These are phyloP conservation scores for Ylistrum balloti DNA, from an alignment of 1,140 invertebrate species.

Conservation along the genomic window DNA sequence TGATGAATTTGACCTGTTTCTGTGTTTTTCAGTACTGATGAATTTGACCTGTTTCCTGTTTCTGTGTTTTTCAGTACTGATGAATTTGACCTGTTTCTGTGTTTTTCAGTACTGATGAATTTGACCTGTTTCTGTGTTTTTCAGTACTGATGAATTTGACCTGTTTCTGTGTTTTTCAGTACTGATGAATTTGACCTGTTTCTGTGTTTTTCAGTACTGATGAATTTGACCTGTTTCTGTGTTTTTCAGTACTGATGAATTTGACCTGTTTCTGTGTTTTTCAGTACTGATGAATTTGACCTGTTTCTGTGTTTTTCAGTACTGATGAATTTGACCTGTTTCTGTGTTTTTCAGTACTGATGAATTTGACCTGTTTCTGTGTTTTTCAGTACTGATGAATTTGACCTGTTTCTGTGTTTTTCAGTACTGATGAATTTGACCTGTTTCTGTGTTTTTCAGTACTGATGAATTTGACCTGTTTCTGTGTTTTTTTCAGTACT, in stretches of 20 bases:
- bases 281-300: neutral
- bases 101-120: no score
- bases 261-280: no score
- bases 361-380: no score
- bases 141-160: neutral
- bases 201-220: neutral
- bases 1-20: neutral
- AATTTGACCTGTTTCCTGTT: conserved; percentile 46
- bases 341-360: neutral
- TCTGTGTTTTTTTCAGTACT: neutral
- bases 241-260: no score
- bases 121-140: no score
- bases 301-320: no score
- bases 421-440: neutral
- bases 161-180: no score
- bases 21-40: conserved; percentile 10
- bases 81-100: conserved; percentile 80
- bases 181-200: no score
- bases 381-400: no score
- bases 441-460: neutral
- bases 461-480: neutral
- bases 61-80: conserved; percentile 73
- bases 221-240: no score
- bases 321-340: no score
- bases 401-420: no score